Evolutionary conservation across 2,113 vertebrate species (phyloP).

Genomic region (Jaculus jaculus): DNA sequence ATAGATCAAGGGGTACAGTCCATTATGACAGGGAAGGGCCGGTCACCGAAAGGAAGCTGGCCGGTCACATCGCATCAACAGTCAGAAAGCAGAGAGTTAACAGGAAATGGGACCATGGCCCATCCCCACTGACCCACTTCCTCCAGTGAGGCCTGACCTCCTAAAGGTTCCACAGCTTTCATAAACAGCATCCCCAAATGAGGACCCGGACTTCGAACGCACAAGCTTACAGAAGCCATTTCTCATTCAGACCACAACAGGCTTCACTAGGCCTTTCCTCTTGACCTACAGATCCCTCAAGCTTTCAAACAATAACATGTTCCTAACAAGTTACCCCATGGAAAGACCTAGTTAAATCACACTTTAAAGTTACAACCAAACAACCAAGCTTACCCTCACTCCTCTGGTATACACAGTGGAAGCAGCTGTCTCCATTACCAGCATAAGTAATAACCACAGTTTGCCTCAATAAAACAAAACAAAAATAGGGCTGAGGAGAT

Average conservation of each 20-base stretch:
- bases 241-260: background rate
- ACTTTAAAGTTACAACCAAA: background rate
- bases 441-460: background rate
- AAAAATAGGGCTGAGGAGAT: too few species aligned
- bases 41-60: background rate
- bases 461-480: too few species aligned
- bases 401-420: background rate
- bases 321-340: background rate
- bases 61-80: background rate
- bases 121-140: too few species aligned
- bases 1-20: background rate
- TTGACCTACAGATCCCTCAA: background rate
- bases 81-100: background rate
- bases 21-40: background rate
- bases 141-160: background rate
- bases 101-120: background rate
- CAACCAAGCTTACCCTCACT: background rate
- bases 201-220: background rate
- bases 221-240: background rate
- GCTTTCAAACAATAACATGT: constrained; percentile 3
- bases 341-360: background rate
- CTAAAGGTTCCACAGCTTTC: background rate
- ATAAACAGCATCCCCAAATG: background rate
- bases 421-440: background rate
- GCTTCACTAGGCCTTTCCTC: background rate